phyloP scores from a whole-genome alignment of 2,797 vertebrate species.

The Nasua narica region DNA sequence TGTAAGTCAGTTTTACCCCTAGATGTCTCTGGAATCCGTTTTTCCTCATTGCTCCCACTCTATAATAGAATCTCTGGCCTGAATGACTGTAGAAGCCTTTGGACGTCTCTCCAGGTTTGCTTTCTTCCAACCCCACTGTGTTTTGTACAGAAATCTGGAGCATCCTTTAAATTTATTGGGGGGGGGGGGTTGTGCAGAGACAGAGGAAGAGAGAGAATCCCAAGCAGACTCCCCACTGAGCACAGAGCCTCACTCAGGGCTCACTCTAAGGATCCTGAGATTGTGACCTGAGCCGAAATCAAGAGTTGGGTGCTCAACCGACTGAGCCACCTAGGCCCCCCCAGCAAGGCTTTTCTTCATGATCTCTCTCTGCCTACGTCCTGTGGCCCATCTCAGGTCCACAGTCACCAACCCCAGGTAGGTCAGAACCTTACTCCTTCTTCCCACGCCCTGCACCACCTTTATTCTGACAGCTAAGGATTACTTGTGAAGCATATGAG shows the following conservation, averaged over 20 bases:
- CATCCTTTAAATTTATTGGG: not conserved
- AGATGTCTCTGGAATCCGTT: not conserved
- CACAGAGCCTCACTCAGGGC: not conserved
- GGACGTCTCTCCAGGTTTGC: not conserved
- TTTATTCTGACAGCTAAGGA: not conserved
- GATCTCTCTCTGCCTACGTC: not conserved
- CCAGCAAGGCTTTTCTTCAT: not conserved
- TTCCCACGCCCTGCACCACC: not conserved
- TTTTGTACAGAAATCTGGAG: not conserved
- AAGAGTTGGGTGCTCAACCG: not conserved
- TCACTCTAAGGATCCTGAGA: not conserved
- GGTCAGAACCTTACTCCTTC: not conserved
- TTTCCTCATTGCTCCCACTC: not conserved
- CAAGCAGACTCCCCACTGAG: not conserved
- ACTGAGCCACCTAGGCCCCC: not conserved
- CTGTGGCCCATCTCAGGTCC: fast-evolving
- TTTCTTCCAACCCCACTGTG: not conserved
- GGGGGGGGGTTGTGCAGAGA: fast-evolving
- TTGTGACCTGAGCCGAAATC: not conserved
- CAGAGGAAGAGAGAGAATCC: not conserved
- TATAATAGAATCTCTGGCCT: not conserved
- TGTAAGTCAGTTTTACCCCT: not conserved
- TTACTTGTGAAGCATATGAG: not conserved
- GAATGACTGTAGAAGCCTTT: not conserved
- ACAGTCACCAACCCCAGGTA: not conserved